Evolutionary conservation across 1,140 invertebrate genomes (phyloP).

Genomic region (Achatina immaculata): DNA sequence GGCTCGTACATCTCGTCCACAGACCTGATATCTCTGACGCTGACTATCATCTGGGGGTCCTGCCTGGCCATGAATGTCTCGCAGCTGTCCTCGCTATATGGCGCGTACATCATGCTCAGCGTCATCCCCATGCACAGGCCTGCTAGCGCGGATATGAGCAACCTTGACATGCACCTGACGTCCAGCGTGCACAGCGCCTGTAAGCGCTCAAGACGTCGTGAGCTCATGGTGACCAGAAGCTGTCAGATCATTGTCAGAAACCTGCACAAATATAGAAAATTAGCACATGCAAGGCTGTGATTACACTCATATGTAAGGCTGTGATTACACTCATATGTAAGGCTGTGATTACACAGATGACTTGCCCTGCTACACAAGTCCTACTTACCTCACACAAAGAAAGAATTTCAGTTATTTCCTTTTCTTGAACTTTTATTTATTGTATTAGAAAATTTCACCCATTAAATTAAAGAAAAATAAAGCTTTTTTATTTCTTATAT

Average conservation of each 20-base stretch:
- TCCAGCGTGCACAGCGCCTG: conserved; percentile 22
- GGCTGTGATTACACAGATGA: no score
- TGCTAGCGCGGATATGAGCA: conserved; percentile 55
- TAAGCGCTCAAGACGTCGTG: background rate
- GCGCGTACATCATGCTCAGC: conserved; percentile 65
- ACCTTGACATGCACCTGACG: conserved; percentile 38
- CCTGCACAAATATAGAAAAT: background rate
- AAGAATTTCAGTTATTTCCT: no score
- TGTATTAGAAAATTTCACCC: no score
- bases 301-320: background rate
- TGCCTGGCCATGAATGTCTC: conserved; percentile 45
- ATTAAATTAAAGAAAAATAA: no score
- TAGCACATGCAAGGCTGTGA: background rate
- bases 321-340: background rate
- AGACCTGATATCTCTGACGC: conserved; percentile 52
- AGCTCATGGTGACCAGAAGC: background rate
- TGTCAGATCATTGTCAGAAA: background rate
- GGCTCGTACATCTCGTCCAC: conserved; percentile 45
- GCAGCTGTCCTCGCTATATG: conserved; percentile 64
- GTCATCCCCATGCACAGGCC: conserved; percentile 65
- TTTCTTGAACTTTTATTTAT: no score
- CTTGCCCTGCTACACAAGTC: no score
- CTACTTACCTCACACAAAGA: no score
- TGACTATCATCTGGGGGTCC: conserved; percentile 48
- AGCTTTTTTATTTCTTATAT: no score